These are phyloP conservation scores for Acropternis orthonyx DNA, from an alignment of 2,797 vertebrate genomes.

Conservation along the genomic window DNA sequence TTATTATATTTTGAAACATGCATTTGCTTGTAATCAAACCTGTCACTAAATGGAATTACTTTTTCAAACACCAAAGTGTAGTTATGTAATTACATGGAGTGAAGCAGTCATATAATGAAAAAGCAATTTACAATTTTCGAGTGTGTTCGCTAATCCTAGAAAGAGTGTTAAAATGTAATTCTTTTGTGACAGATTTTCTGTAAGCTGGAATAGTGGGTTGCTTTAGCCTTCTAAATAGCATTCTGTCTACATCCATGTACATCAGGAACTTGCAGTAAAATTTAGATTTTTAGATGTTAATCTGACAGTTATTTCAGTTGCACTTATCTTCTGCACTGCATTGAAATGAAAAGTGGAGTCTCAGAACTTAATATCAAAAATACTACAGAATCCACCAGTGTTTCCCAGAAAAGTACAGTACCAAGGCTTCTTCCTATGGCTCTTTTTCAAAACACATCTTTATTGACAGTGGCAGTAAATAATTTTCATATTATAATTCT, in stretches of 20 bases:
- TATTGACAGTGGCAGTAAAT: background rate
- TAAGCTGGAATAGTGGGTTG: background rate
- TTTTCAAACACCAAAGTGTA: background rate
- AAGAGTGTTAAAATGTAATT: background rate
- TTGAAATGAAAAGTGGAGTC: slow-evolving; percentile 7
- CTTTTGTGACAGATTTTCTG: background rate
- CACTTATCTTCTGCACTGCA: background rate
- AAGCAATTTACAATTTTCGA: background rate
- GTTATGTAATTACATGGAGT: background rate
- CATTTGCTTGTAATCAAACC: background rate
- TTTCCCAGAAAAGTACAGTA: background rate
- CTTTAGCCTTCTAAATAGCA: background rate
- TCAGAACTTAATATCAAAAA: background rate
- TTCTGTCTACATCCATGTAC: background rate
- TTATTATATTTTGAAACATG: background rate
- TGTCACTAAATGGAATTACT: background rate
- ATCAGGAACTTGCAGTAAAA: background rate
- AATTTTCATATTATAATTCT: background rate
- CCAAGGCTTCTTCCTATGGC: background rate
- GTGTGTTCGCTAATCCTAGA: background rate
- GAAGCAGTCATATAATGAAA: background rate
- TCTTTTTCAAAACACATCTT: background rate
- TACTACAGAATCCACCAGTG: background rate
- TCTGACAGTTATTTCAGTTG: slow-evolving; percentile 7
- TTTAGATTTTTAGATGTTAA: background rate